Conservation (phyloP, 2,888 invertebrate species). For the Aporophyla lueneburgensis region DNA sequence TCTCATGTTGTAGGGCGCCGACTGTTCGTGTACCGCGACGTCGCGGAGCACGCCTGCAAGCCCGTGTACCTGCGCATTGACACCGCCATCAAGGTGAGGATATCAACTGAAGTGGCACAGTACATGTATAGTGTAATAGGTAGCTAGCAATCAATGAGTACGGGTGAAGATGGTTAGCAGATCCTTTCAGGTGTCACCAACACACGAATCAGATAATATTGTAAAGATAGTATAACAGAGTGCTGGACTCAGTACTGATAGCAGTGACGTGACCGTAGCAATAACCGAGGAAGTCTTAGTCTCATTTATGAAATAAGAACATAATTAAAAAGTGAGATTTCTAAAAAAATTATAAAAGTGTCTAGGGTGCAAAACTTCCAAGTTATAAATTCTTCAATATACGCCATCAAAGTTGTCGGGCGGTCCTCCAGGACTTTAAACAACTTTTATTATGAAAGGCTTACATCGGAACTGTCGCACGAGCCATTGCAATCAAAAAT, state of each 20-base stretch:
- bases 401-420: conserved; percentile 11
- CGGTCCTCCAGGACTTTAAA: background rate
- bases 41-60: conserved; percentile 67
- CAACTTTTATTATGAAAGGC: conserved; percentile 31
- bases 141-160: background rate
- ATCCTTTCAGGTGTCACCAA: background rate
- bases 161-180: too few species aligned
- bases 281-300: background rate
- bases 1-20: conserved; percentile 71
- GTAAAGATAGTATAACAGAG: background rate
- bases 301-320: background rate
- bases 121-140: background rate
- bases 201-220: background rate
- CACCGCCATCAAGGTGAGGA: conserved; percentile 75
- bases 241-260: background rate
- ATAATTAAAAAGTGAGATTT: background rate
- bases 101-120: background rate
- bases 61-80: conserved; percentile 80
- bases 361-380: background rate
- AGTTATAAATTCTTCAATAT: conserved; percentile 14
- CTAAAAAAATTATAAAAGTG: conserved; percentile 1
- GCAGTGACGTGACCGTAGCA: background rate
- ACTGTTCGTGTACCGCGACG: conserved; percentile 71
- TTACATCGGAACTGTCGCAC: conserved; percentile 15
- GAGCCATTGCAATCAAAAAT: conserved; percentile 29